Evolutionary conservation across 53 echinoderm and acorn worm genomes (phyloP).

Genomic region (Echinarachnius parma): DNA sequence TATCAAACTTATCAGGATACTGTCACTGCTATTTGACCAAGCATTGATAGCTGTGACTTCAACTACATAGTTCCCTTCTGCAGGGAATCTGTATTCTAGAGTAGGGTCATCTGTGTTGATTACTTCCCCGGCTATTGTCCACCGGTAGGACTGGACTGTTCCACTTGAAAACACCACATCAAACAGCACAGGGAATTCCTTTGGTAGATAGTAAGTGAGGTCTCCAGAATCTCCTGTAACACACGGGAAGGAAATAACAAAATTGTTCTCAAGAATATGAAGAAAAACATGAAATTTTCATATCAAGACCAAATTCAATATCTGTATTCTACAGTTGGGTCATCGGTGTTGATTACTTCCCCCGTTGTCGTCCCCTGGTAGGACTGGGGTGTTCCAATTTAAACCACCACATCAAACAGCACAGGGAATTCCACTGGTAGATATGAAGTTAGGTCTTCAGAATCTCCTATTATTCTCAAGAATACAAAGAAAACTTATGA

Average conservation of each 20-base stretch:
- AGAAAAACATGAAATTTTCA: no score
- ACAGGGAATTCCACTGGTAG: conserved; percentile 67
- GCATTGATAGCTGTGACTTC: conserved; percentile 45
- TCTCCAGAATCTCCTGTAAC: conserved; percentile 6
- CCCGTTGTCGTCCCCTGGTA: conserved; percentile 58
- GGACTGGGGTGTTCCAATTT: conserved; percentile 58
- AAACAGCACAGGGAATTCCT: conserved; percentile 61
- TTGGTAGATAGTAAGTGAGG: conserved; percentile 16
- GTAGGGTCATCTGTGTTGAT: conserved; percentile 28
- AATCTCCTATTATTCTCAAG: no score
- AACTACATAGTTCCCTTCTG: conserved; percentile 38
- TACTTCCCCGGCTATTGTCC: conserved; percentile 46
- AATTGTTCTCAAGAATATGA: no score
- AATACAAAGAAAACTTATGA: no score
- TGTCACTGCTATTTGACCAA: conserved; percentile 36
- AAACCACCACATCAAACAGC: conserved; percentile 24
- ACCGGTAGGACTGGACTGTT: conserved; percentile 58
- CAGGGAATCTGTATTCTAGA: conserved; percentile 43
- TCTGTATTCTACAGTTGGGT: conserved; percentile 12
- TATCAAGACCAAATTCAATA: no score
- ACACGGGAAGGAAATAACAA: no score
- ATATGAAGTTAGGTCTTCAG: background rate
- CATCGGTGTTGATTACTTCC: conserved; percentile 25
- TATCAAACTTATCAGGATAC: conserved; percentile 19
- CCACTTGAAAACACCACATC: conserved; percentile 39